Evolutionary conservation across 1,140 invertebrate genomes (phyloP).

Genomic region (Rhagoletis pomonella): DNA sequence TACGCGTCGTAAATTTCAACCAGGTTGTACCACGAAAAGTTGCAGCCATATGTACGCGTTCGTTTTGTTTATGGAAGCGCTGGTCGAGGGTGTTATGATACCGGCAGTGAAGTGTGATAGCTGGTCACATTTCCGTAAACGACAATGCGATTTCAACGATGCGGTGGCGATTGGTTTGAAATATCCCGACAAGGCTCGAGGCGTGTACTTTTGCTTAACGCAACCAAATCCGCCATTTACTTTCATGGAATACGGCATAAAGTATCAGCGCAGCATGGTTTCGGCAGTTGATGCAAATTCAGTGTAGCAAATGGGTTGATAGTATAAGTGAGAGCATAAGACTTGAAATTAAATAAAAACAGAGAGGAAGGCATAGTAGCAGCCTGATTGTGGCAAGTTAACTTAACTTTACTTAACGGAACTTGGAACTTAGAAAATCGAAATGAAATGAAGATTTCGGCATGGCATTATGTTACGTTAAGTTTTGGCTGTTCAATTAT

Average conservation of each 20-base stretch:
- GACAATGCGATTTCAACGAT: conserved; percentile 66
- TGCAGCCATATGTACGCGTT: conserved; percentile 72
- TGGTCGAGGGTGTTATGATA: conserved; percentile 68
- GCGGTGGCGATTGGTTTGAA: conserved; percentile 67
- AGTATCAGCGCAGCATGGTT: conserved; percentile 58
- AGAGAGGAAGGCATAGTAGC: no score
- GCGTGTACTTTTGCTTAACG: conserved; percentile 68
- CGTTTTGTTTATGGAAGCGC: conserved; percentile 69
- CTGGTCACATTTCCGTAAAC: conserved; percentile 68
- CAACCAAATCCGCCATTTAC: conserved; percentile 70
- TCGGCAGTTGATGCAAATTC: neutral
- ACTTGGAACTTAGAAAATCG: no score
- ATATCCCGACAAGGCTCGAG: conserved; percentile 63
- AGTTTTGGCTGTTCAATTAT: no score
- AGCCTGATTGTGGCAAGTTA: no score
- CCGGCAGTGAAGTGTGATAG: conserved; percentile 70
- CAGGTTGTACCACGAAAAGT: conserved; percentile 66
- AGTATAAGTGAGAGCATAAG: neutral
- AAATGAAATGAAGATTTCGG: no score
- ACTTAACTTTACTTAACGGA: no score
- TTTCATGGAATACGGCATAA: conserved; percentile 68
- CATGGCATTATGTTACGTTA: no score
- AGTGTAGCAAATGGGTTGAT: neutral
- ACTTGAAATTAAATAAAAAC: neutral
- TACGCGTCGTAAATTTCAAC: conserved; percentile 65